Evolutionary conservation across 2,888 invertebrate genomes (phyloP), one percentile per base, ranked within the genome.

Genomic region (Cetonia aurata): DNA sequence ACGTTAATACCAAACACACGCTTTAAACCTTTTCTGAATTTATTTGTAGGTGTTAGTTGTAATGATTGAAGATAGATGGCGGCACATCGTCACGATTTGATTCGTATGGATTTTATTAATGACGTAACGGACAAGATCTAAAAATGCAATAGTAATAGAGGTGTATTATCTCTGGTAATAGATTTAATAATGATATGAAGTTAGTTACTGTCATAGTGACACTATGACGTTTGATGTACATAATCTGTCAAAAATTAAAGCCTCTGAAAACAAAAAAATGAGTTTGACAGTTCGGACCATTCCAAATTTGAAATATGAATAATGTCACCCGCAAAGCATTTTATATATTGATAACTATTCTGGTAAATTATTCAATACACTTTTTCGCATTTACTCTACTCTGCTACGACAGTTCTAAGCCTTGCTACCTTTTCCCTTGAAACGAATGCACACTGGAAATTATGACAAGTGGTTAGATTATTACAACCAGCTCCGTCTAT

Each of bases 361-460:
- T 75, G 56, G 68, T 80, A 79, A 81, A 80, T 79, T 81, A 81
- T 75, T 69, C 76, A 55, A 75, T 81, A 67, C 78, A 80, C 70
- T 78, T 80, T 66, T 68, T 78, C 60, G 75, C 78, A 15, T 80
- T 79, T 69, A 62, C 78, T 15, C 73, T 77, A 55, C 75, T 79
- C 60, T 79, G 79, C 71, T 72, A 75, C 70, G 78, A 78, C 55
- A 75, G 72, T 71, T 69, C 72, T 4, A 75, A 76, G 71, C 70
- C 69, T 48, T 79, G 78, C 69, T 75, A 76, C 67, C 62, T 78
- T 4, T 78, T 76, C 68, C 74, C 75, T 15, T 76, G 70, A 74
- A 41, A 59, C 70, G 66, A 53, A 72, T 75, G 70, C 50, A 69
- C 71, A 57, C 48, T 66, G 55, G 50, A 71, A 69, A 72, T 69